A percentile compares a stretch with the other conserved stretches of the same genome.
phyloP scores from a whole-genome alignment of 2,888 invertebrate species.

The Zaprionus lineosus region DNA sequence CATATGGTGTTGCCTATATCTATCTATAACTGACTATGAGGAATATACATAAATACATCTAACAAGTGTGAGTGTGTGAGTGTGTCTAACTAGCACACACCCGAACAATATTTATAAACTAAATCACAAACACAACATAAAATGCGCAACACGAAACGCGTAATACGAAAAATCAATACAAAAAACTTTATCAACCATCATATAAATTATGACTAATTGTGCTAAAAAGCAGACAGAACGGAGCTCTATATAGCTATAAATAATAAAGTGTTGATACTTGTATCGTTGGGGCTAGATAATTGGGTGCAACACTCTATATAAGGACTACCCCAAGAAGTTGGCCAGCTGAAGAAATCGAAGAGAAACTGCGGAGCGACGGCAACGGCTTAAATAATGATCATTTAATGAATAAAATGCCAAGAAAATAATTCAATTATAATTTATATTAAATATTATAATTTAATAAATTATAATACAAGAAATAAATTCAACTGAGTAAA shows the following conservation, averaged over 20 bases:
- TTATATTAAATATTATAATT: too few relatives aligned
- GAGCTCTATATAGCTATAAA: conserved; percentile 47
- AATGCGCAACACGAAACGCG: conserved; percentile 57
- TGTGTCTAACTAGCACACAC: not conserved
- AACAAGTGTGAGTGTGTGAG: not conserved
- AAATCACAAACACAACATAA: conserved; percentile 60
- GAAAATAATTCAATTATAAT: too few relatives aligned
- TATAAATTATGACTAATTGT: conserved; percentile 78
- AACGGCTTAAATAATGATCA: too few relatives aligned
- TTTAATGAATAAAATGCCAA: too few relatives aligned
- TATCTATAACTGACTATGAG: conserved; percentile 30
- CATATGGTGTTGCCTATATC: conserved; percentile 57
- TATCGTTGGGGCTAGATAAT: conserved; percentile 3
- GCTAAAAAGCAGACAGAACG: conserved; percentile 71
- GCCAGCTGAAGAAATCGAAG: too few relatives aligned
- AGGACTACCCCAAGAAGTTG: conserved; percentile 41
- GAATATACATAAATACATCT: conserved; percentile 12
- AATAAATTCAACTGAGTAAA: too few relatives aligned
- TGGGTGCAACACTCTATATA: too few relatives aligned
- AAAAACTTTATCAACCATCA: conserved; percentile 60
- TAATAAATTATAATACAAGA: too few relatives aligned
- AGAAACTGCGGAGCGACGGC: too few relatives aligned
- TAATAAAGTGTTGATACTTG: conserved; percentile 57
- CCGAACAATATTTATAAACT: conserved; percentile 62
- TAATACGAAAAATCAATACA: conserved; percentile 72